These are phyloP conservation scores for Dryobates pubescens DNA, from an alignment of 2,797 vertebrate genomes.

Conservation along the genomic window DNA sequence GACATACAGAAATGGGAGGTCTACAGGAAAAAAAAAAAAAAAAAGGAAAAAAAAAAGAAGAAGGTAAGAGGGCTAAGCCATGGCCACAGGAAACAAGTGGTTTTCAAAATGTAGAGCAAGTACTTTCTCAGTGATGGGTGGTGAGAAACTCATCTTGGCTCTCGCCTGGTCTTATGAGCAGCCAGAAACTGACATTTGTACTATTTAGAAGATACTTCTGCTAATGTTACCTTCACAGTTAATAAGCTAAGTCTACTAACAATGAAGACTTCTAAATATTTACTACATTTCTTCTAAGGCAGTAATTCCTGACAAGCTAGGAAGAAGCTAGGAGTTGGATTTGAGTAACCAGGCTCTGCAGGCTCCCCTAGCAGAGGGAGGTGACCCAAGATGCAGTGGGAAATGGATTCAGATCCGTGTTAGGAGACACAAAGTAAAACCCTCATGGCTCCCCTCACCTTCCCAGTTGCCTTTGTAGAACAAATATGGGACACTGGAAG, in stretches of 20 bases:
- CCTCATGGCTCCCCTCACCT: too few species aligned
- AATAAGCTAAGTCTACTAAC: slow-evolving; percentile 56
- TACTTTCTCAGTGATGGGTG: background rate
- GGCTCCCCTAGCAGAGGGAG: too few species aligned
- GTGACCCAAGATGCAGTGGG: too few species aligned
- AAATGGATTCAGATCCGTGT: too few species aligned
- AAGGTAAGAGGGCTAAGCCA: background rate
- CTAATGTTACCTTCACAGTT: slow-evolving; percentile 44
- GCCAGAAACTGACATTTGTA: background rate
- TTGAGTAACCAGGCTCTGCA: too few species aligned
- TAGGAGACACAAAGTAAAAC: too few species aligned
- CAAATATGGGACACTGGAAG: too few species aligned
- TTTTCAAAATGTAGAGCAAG: background rate
- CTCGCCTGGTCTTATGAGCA: background rate
- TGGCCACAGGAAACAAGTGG: background rate
- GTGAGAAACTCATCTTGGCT: background rate
- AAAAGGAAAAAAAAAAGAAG: background rate
- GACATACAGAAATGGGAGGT: background rate
- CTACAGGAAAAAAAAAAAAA: background rate
- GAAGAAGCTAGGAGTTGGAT: background rate
- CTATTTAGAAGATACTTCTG: slow-evolving; percentile 29
- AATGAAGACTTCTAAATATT: slow-evolving; percentile 55
- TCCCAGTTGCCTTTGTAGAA: too few species aligned
- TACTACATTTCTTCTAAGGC: slow-evolving; percentile 56
- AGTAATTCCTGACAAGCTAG: slow-evolving; percentile 63